phyloP scores from a whole-genome alignment of 2,888 invertebrate species.

The Sycophila texana region DNA sequence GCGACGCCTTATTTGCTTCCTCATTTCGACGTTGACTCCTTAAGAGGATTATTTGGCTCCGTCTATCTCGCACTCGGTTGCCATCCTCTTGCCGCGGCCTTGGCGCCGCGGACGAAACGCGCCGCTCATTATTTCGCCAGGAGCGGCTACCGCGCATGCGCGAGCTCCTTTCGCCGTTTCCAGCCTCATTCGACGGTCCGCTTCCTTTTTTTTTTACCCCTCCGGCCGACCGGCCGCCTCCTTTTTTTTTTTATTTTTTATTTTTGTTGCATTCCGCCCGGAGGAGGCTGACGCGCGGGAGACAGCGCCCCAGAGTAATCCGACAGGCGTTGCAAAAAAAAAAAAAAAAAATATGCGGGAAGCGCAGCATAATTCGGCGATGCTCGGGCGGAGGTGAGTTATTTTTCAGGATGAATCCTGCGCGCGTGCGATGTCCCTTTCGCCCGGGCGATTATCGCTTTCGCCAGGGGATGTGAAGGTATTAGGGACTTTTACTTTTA shows the following conservation, averaged over 20 bases:
- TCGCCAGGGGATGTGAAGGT: too few relatives aligned
- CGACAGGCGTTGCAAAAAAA: background rate
- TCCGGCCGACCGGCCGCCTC: background rate
- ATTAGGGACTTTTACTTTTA: too few relatives aligned
- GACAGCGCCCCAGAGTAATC: background rate
- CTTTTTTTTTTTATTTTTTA: background rate
- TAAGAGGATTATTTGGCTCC: slow-evolving; percentile 59
- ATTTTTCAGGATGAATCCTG: slow-evolving; percentile 16
- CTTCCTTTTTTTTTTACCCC: background rate
- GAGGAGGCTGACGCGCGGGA: background rate
- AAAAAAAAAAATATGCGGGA: background rate
- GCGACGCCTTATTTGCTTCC: slow-evolving; percentile 48
- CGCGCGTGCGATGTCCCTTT: background rate
- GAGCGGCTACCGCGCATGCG: background rate
- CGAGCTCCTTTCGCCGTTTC: background rate
- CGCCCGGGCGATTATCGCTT: too few relatives aligned
- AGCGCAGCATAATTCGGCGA: slow-evolving; percentile 3
- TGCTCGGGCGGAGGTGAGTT: background rate
- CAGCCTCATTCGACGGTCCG: background rate
- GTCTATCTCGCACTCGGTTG: slow-evolving; percentile 32
- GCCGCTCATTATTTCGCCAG: slow-evolving; percentile 44
- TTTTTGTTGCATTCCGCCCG: background rate
- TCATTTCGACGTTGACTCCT: slow-evolving; percentile 59
- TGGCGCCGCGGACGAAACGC: slow-evolving; percentile 59
- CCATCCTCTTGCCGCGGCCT: slow-evolving; percentile 13